Evolutionary conservation across 2,113 vertebrate species (phyloP).

Genomic region (Daphoenositta chrysoptera): DNA sequence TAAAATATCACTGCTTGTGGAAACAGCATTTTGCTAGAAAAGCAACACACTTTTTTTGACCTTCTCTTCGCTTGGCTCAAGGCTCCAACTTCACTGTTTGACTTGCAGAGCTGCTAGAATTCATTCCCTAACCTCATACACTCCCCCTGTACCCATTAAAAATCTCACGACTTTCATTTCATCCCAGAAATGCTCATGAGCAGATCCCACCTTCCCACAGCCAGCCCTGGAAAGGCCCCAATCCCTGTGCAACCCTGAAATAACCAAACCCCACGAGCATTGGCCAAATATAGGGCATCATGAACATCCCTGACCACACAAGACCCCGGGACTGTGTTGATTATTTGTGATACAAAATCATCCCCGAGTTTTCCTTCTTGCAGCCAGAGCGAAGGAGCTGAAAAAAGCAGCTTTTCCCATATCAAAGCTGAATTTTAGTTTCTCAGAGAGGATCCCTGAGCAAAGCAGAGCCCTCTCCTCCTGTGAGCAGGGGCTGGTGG

Average conservation of each 20-base stretch:
- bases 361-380: neutral
- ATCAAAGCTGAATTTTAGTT: neutral
- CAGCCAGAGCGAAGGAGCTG: neutral
- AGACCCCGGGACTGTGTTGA: no score
- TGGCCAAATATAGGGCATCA: neutral
- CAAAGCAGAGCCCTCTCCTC: neutral
- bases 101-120: neutral
- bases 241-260: neutral
- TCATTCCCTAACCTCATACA: neutral
- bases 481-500: neutral
- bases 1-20: constrained; percentile 46
- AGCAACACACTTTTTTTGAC: neutral
- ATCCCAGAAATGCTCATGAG: neutral
- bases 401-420: neutral
- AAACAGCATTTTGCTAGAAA: neutral
- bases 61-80: neutral
- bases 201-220: neutral
- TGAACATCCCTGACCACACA: neutral
- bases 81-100: neutral
- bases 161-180: neutral
- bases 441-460: neutral
- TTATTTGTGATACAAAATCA: neutral
- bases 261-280: neutral
- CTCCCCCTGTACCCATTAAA: neutral
- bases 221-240: neutral